phyloP scores from a whole-genome alignment of 2,888 invertebrate species.

The Acleris literana region DNA sequence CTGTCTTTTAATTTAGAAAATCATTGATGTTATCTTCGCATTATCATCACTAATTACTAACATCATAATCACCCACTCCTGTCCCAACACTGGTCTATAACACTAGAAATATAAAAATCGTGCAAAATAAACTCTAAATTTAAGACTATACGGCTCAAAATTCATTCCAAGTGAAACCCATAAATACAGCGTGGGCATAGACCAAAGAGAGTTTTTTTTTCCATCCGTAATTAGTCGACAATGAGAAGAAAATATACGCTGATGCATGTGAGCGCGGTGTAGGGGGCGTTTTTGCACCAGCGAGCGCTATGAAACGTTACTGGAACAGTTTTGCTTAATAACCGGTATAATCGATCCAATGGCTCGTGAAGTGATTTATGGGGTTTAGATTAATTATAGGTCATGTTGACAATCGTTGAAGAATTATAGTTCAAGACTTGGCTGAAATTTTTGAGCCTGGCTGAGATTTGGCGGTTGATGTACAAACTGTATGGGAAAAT shows the following conservation, averaged over 20 bases:
- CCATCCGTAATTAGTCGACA: slow-evolving; percentile 31
- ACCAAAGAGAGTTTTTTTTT: slow-evolving; percentile 25
- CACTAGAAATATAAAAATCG: neutral
- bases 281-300: slow-evolving; percentile 33
- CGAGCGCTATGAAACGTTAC: slow-evolving; percentile 13
- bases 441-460: no score
- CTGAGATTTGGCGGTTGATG: no score
- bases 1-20: slow-evolving; percentile 34
- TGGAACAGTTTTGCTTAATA: slow-evolving; percentile 36
- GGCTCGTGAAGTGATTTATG: slow-evolving; percentile 30
- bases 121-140: neutral
- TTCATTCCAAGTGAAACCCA: slow-evolving; percentile 1
- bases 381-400: slow-evolving; percentile 12
- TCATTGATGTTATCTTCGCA: slow-evolving; percentile 27
- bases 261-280: neutral
- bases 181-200: slow-evolving; percentile 23
- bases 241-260: slow-evolving; percentile 31
- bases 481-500: no score
- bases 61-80: slow-evolving; percentile 25
- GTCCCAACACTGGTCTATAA: slow-evolving; percentile 18
- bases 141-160: neutral
- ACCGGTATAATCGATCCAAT: slow-evolving; percentile 32
- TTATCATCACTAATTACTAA: slow-evolving; percentile 32
- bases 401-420: slow-evolving; percentile 1
- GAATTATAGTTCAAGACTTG: neutral